phyloP scores from a whole-genome alignment of 2,113 vertebrate genomes.

The Henicopernis longicauda region DNA sequence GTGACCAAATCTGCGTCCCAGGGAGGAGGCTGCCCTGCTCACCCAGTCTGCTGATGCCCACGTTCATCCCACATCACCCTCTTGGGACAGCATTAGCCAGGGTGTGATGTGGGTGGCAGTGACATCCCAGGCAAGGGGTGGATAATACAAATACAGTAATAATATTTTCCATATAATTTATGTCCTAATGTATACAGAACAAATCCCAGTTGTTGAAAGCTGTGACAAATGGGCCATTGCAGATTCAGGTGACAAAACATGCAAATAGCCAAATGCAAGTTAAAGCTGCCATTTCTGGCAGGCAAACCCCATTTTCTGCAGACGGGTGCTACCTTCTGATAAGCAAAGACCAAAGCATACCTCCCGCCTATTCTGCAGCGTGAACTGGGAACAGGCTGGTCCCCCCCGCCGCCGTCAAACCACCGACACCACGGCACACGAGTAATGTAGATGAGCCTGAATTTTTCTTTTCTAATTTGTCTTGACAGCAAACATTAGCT shows the following conservation, averaged over 20 bases:
- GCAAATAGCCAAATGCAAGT: not conserved
- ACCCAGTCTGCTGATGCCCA: not conserved
- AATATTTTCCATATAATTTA: not conserved
- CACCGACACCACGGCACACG: rapidly evolving
- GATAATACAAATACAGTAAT: not conserved
- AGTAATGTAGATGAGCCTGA: not conserved
- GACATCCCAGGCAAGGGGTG: not conserved
- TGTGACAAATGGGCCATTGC: not conserved
- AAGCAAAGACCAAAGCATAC: not conserved
- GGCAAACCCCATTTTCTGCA: not conserved
- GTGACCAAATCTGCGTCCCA: too few relatives aligned
- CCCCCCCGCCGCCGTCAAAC: rapidly evolving
- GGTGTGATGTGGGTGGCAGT: not conserved
- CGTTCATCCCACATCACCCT: not conserved
- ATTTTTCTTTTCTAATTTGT: not conserved
- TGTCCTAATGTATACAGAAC: not conserved
- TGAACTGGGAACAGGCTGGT: not conserved
- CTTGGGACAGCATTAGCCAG: too few relatives aligned
- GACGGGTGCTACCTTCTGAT: not conserved
- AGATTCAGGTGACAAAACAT: not conserved
- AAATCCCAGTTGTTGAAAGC: not conserved
- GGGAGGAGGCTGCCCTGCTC: not conserved
- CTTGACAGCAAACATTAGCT: not conserved
- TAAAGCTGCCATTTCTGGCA: not conserved
- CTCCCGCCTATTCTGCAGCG: rapidly evolving